Percentiles rank a stretch among this genome's conserved stretches.
These are phyloP conservation scores for Eolophus roseicapilla DNA, from an alignment of 2,113 vertebrate genomes.

Conservation along the genomic window DNA sequence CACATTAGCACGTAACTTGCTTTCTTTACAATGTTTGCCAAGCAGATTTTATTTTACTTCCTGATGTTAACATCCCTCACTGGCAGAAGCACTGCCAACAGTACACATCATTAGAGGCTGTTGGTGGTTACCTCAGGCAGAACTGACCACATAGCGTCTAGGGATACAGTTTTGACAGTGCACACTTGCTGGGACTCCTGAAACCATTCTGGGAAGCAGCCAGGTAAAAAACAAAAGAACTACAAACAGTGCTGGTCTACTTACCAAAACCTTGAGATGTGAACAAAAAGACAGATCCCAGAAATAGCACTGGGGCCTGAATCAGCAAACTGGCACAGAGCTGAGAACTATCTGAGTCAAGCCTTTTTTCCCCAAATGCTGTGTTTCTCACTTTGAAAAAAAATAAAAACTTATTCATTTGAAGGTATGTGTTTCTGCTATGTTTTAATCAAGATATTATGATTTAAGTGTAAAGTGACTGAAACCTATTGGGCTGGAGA, in stretches of 20 bases:
- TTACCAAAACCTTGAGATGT: neutral
- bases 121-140: slow-evolving; percentile 15
- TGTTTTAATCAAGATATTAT: neutral
- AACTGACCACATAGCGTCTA: neutral
- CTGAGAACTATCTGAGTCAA: neutral
- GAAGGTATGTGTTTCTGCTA: neutral
- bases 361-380: neutral
- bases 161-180: neutral
- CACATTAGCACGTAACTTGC: neutral
- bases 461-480: neutral
- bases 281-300: neutral
- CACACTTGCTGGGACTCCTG: neutral
- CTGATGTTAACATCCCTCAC: neutral
- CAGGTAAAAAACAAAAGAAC: neutral
- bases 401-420: neutral
- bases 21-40: neutral
- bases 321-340: neutral
- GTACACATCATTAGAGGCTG: neutral
- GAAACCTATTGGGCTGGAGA: neutral
- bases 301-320: neutral
- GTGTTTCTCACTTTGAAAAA: neutral
- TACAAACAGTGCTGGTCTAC: neutral
- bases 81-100: neutral
- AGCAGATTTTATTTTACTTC: neutral
- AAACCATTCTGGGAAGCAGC: neutral